Evolutionary conservation across 2,797 vertebrate genomes (phyloP), one percentile per base, ranked within the genome.

Genomic region (Selene dorsalis): DNA sequence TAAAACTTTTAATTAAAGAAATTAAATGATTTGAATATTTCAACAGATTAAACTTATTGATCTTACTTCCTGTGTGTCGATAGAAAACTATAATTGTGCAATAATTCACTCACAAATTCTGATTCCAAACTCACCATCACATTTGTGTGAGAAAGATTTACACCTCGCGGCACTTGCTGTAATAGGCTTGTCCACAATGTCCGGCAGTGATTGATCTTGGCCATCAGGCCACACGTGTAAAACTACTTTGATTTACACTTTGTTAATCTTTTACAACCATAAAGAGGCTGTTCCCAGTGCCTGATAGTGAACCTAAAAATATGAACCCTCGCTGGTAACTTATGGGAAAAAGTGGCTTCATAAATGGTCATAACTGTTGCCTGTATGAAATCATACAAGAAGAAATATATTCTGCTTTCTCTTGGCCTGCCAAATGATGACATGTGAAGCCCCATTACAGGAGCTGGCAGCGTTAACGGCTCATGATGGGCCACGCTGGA

Each of bases 191-290:
- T 88, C 83, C 83, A 65, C 85, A 76, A 66, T 79, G 80, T 90
- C 78, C 83, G 43, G 66, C 60, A 0, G 79, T 90, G 86, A 93
- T 88, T 85, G 88, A 91, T 92, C 53, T 86, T 64, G 73, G 20
- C 77, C 84, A 88, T 89, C 85, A 78, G 30, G 83, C 68, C 67
- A 84, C 72, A 71, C 72, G 88, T 83, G 84, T 86, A 84, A 81
- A 88, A 93, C 57, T 73, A 67, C 69, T 85, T 84, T 90, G 85
- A 93, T 91, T 92, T 89, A 90, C 84, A 86, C 83, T 87, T 87
- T 83, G 85, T 88, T 92, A 85, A 88, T 89, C 84, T 88, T 89
- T 90, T 57, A 72, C 74, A 69, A 71, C 68, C 6, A 47, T 1
- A 50, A 73, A 52, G 48, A 39, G 65, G 66, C 57, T 32, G 32